A percentile compares a stretch with the other conserved stretches of the same genome.
phyloP scores from a whole-genome alignment of 2,797 vertebrate species.

The Molothrus ater region DNA sequence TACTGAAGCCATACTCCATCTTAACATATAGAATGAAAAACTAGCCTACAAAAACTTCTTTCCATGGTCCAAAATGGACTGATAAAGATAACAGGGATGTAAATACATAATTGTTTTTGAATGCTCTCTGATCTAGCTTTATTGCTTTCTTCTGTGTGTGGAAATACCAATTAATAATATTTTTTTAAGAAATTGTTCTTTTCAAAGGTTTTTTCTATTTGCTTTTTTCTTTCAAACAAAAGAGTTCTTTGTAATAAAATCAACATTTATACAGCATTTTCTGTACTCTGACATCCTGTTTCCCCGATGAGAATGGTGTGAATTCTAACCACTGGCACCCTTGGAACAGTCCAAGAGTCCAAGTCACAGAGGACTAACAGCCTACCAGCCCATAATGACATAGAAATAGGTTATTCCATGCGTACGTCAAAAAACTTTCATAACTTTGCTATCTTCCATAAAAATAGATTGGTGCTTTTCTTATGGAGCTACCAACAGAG shows the following conservation, averaged over 20 bases:
- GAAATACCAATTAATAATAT: neutral
- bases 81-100: neutral
- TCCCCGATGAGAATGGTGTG: neutral
- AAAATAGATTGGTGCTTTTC: neutral
- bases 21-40: neutral
- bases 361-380: neutral
- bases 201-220: neutral
- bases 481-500: neutral
- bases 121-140: neutral
- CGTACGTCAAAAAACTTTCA: neutral
- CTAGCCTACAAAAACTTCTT: neutral
- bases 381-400: neutral
- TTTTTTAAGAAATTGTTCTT: neutral
- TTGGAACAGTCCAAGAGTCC: fast-evolving
- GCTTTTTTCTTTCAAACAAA: neutral
- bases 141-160: neutral
- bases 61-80: neutral
- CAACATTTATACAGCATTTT: neutral
- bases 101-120: neutral
- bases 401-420: neutral
- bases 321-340: neutral
- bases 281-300: neutral
- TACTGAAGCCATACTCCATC: neutral
- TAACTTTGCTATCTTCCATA: neutral
- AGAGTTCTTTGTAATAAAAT: neutral